Percentiles rank a stretch among this genome's conserved stretches.
These are phyloP conservation scores for Andricus curvator DNA, from an alignment of 2,888 invertebrate genomes.

Conservation along the genomic window DNA sequence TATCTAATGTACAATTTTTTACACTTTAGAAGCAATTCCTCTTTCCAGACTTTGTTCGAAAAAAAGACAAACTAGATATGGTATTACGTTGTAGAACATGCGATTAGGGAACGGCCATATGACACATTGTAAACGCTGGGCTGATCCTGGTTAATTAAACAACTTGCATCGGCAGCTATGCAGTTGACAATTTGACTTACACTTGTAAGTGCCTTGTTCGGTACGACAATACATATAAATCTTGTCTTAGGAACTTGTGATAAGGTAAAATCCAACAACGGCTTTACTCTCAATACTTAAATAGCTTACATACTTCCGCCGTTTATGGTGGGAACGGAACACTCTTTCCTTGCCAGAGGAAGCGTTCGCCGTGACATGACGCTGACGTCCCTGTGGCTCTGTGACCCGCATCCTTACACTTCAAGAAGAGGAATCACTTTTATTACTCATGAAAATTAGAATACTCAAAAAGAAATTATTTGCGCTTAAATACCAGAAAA, in stretches of 20 bases:
- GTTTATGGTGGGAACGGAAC: constrained; percentile 28
- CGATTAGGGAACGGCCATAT: not conserved
- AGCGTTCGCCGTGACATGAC: not conserved
- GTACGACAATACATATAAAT: constrained; percentile 4
- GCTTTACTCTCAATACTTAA: constrained; percentile 14
- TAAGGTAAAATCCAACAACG: not conserved
- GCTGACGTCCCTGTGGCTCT: constrained; percentile 7
- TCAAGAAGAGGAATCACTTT: not conserved
- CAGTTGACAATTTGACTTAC: not conserved
- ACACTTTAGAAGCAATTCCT: not conserved
- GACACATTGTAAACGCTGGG: not conserved
- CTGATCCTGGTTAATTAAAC: not conserved
- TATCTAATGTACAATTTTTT: not conserved
- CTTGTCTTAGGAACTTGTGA: not conserved
- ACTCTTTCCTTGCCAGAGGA: constrained; percentile 17
- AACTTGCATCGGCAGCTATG: not conserved
- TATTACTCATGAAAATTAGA: not conserved
- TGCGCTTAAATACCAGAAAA: not conserved
- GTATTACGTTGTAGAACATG: not conserved
- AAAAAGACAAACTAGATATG: not conserved
- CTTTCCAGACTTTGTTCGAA: not conserved
- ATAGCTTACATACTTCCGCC: constrained; percentile 4
- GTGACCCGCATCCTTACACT: constrained; percentile 16
- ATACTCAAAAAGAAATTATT: not conserved
- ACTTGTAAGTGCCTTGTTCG: constrained; percentile 12